Conservation (phyloP, 2,888 invertebrate genomes). For the Bugulina stolonifera region DNA sequence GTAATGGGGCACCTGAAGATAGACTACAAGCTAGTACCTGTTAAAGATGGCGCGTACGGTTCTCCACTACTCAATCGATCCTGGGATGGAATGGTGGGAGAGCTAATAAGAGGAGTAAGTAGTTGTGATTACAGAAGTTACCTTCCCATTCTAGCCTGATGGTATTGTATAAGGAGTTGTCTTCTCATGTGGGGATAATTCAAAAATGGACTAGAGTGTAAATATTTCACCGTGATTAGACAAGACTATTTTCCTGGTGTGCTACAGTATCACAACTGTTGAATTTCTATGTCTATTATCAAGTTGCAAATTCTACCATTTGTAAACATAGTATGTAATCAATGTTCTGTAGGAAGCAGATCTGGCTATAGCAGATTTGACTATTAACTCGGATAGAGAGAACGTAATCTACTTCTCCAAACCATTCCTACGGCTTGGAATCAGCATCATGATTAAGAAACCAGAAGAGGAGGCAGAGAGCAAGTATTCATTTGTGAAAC, state of each 20-base stretch:
- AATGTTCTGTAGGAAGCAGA: constrained; percentile 82
- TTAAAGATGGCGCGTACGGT: constrained; percentile 7
- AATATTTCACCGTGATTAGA: too few relatives aligned
- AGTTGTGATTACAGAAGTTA: too few relatives aligned
- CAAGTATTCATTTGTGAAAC: constrained; percentile 95
- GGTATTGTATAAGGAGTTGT: too few relatives aligned
- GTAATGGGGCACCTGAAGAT: background rate
- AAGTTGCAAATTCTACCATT: too few relatives aligned
- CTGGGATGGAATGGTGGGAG: constrained; percentile 26
- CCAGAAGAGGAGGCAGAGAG: constrained; percentile 88
- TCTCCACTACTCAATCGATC: background rate
- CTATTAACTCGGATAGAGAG: constrained; percentile 85
- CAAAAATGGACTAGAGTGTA: too few relatives aligned
- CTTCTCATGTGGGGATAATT: too few relatives aligned
- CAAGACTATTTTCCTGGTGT: too few relatives aligned
- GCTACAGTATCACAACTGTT: too few relatives aligned
- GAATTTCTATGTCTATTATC: too few relatives aligned
- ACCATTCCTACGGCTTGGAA: constrained; percentile 92
- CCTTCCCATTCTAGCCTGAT: too few relatives aligned
- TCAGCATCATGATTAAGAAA: constrained; percentile 89
- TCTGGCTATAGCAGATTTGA: constrained; percentile 87
- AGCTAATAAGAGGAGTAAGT: constrained; percentile 21
- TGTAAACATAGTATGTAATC: too few relatives aligned
- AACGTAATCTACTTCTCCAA: constrained; percentile 94
- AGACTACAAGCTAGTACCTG: constrained; percentile 5